phyloP scores from a whole-genome alignment of 2,888 invertebrate genomes.

The Pandemis cinnamomeana region DNA sequence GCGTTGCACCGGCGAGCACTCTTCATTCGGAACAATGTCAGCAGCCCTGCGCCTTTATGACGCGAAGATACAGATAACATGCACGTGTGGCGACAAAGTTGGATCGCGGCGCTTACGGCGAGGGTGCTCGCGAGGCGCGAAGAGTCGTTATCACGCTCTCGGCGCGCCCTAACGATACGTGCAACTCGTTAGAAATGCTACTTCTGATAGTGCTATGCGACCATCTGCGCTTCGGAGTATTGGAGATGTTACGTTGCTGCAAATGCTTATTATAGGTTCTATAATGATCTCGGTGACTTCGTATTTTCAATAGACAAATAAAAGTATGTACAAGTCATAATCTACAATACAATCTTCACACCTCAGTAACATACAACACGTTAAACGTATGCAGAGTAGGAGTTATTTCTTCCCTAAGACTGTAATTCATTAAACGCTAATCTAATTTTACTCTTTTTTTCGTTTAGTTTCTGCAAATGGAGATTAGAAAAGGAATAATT shows the following conservation, averaged over 20 bases:
- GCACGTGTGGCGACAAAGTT: conserved; percentile 39
- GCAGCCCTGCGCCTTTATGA: conserved; percentile 35
- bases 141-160: conserved; percentile 63
- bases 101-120: conserved; percentile 51
- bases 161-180: conserved; percentile 41
- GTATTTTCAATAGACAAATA: no score
- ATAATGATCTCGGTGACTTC: neutral
- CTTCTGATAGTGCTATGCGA: conserved; percentile 25
- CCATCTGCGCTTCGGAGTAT: neutral
- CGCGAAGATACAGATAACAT: conserved; percentile 27
- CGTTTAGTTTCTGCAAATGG: neutral
- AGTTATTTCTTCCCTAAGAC: no score
- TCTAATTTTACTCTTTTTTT: no score
- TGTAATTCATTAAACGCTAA: no score
- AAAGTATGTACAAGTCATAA: no score
- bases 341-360: no score
- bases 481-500: neutral
- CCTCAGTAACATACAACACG: no score
- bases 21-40: conserved; percentile 34
- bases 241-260: neutral
- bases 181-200: conserved; percentile 36
- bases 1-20: conserved; percentile 28
- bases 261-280: conserved; percentile 1
- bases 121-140: conserved; percentile 46
- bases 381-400: no score